These are phyloP conservation scores for Enteromius trimaculatus DNA, from an alignment of 2,797 vertebrate species.

Conservation along the genomic window DNA sequence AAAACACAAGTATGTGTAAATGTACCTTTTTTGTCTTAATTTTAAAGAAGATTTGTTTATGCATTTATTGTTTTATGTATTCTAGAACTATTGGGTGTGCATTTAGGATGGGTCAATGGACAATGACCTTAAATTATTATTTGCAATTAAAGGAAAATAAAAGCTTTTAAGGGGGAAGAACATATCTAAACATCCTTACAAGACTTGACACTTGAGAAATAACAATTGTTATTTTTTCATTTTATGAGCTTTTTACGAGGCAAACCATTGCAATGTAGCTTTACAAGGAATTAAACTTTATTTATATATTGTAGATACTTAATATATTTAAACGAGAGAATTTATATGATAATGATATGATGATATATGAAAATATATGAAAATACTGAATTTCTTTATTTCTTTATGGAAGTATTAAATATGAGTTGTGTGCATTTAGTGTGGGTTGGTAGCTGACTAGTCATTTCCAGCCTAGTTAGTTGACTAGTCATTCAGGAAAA, in stretches of 20 bases:
- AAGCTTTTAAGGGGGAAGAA: background rate
- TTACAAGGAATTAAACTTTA: too few relatives aligned
- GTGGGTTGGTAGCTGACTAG: background rate
- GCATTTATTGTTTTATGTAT: conserved; percentile 22
- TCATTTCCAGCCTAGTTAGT: conserved; percentile 19
- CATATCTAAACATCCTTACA: background rate
- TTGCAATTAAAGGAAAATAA: background rate
- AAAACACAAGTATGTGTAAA: too few relatives aligned
- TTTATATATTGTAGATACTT: too few relatives aligned
- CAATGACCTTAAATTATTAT: background rate
- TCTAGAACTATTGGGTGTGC: background rate
- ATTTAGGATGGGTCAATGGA: background rate
- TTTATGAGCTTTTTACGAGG: background rate
- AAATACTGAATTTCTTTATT: background rate
- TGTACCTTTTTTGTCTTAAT: too few relatives aligned
- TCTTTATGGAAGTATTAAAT: background rate
- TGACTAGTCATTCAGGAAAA: background rate
- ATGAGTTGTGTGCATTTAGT: background rate
- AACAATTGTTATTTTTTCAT: background rate
- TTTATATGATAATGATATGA: too few relatives aligned
- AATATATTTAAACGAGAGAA: too few relatives aligned
- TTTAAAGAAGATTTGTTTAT: background rate
- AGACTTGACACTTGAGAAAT: background rate
- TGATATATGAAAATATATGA: too few relatives aligned
- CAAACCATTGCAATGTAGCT: too few relatives aligned